A percentile compares a stretch with the other conserved stretches of the same genome.
phyloP scores from a whole-genome alignment of 2,888 invertebrate species.

The Rhogogaster chlorosoma region DNA sequence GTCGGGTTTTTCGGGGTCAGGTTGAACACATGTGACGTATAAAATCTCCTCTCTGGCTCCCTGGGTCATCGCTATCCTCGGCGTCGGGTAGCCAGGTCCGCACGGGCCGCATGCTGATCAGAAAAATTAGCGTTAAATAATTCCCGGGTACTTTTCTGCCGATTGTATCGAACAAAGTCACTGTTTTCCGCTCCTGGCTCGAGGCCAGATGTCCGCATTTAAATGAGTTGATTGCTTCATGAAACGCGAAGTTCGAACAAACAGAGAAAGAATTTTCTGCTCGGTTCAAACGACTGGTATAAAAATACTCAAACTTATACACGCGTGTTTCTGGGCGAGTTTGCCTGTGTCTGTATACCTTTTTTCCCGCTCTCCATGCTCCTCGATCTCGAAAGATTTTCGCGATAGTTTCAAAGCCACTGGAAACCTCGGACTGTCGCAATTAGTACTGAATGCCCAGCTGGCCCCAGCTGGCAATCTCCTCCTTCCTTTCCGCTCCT shows the following conservation, averaged over 20 bases:
- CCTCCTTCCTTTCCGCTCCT: neutral
- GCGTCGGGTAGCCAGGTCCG: conserved; percentile 90
- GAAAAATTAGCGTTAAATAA: neutral
- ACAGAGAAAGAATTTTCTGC: neutral
- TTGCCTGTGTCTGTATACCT: neutral
- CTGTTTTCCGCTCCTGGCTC: neutral
- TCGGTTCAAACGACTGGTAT: neutral
- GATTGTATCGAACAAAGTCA: neutral
- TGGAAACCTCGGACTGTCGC: neutral
- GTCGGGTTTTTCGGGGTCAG: conserved; percentile 88
- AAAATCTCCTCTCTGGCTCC: conserved; percentile 92
- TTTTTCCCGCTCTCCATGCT: neutral
- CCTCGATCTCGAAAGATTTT: neutral
- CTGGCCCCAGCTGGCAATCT: neutral
- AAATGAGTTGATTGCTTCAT: neutral
- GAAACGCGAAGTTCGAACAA: neutral
- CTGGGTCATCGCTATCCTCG: conserved; percentile 89
- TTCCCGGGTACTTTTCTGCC: neutral
- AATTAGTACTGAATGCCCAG: neutral
- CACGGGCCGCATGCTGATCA: conserved; percentile 59
- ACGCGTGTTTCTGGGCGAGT: neutral
- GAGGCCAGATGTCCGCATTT: neutral
- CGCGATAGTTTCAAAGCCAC: neutral
- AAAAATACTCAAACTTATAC: neutral
- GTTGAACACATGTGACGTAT: conserved; percentile 94